phyloP scores from a whole-genome alignment of 1,140 invertebrate species.

The Nephotettix cincticeps region DNA sequence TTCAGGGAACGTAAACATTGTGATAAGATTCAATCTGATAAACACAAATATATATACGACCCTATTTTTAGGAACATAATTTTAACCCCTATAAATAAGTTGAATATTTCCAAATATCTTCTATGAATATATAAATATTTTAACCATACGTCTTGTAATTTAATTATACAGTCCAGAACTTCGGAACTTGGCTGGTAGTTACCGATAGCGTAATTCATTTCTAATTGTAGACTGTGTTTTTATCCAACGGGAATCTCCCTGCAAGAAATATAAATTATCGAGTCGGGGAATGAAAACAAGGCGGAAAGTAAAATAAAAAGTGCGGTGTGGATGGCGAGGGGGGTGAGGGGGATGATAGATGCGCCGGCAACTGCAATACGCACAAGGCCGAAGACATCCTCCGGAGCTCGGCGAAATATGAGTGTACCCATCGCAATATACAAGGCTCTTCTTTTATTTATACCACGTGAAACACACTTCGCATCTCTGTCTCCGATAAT shows the following conservation, averaged over 20 bases:
- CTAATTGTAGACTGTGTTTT: conserved; percentile 1
- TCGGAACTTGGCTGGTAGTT: no score
- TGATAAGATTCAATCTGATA: no score
- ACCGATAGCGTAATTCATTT: background rate
- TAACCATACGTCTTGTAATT: no score
- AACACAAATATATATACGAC: no score
- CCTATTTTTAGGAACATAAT: no score
- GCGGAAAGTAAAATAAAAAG: conserved; percentile 17
- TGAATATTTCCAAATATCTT: no score
- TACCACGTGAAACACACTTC: conserved; percentile 12
- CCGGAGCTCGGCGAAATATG: background rate
- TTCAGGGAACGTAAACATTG: no score
- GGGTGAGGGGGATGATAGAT: background rate
- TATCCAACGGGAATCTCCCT: background rate
- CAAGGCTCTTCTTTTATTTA: conserved; percentile 12
- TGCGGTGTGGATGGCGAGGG: background rate
- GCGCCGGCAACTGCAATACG: conserved; percentile 2
- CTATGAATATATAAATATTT: no score
- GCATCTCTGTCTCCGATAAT: conserved; percentile 9
- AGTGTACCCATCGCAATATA: conserved; percentile 5
- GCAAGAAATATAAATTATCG: conserved; percentile 7
- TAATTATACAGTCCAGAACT: no score
- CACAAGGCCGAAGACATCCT: background rate
- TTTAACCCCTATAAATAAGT: no score
- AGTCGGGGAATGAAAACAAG: background rate